A percentile compares a stretch with the other conserved stretches of the same genome.
These are phyloP conservation scores for Caerostris darwini DNA, from an alignment of 1,140 invertebrate species.

Conservation along the genomic window DNA sequence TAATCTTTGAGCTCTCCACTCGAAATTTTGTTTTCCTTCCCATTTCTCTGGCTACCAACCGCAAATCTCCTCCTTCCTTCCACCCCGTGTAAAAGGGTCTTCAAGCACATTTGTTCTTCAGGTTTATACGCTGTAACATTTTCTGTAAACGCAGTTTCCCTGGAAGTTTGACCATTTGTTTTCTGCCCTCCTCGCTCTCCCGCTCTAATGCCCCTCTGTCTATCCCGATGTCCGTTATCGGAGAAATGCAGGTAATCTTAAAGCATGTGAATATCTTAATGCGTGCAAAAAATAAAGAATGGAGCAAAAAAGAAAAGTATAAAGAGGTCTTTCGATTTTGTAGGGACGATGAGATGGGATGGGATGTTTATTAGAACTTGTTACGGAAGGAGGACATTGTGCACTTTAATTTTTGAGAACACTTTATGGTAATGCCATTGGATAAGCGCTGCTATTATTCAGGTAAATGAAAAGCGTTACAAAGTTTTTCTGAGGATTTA, in stretches of 20 bases:
- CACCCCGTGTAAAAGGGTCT: conserved; percentile 65
- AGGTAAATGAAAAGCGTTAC: no score
- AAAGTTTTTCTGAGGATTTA: no score
- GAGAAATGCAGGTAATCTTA: conserved; percentile 57
- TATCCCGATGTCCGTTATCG: not conserved
- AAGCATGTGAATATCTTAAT: conserved; percentile 49
- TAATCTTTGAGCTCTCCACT: conserved; percentile 56
- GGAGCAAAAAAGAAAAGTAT: not conserved
- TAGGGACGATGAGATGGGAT: not conserved
- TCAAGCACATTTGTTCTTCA: conserved; percentile 68
- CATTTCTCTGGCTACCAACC: conserved; percentile 48
- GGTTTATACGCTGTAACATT: conserved; percentile 75
- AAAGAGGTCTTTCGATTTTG: not conserved
- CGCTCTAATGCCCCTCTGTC: not conserved
- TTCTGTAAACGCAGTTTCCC: conserved; percentile 74
- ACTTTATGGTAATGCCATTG: no score
- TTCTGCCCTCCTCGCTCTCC: not conserved
- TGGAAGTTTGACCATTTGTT: conserved; percentile 73
- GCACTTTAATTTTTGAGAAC: no score
- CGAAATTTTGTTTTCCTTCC: conserved; percentile 45
- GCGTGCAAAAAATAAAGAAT: conserved; percentile 2
- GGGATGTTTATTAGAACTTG: not conserved
- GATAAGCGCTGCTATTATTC: no score
- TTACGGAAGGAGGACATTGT: no score
- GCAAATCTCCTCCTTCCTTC: conserved; percentile 48